Evolutionary conservation across 2,888 invertebrate genomes (phyloP), one percentile per base, ranked within the genome.

Genomic region (Plebejus melissa): DNA sequence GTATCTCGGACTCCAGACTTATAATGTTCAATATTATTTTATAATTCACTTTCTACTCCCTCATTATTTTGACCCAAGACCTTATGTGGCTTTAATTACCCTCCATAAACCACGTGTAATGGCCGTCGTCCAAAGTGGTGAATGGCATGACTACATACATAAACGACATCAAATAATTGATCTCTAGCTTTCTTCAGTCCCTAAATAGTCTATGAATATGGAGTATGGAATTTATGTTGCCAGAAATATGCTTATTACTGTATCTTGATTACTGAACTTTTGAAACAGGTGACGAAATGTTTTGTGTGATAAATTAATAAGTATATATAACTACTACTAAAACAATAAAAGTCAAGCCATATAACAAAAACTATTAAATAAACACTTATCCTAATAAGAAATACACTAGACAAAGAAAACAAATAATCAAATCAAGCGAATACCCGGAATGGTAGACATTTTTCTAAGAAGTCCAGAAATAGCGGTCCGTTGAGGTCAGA

Each of bases 61-160:
- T 32, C 32, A 50, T 28, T 4, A 50, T 7, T 16, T 50, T 54
- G 72, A 72, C 41, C 50, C 16, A 7, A 54, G 11, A 54, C 72
- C 50, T 50, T 32, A 72, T 54, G 32, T 54, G 22, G 41, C 46
- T 46, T 71, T 71, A 71, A 71, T 71, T 71, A 72, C 32, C 7
- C 50, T 28, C 6, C 50, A 54, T 50, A 32, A 72, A 32, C 50
- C 50, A 72, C 50, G 72, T 50, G 46, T 72, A 72, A 72, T 72
- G 72, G 22, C 65, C 36, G 65, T 7, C 70, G 22, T 54, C 54
- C 50, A 72, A 72, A 72, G 54, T 72, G 72, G 54, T 32, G 72
- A 32, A 72, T 72, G 16, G 50, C 72, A 72, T 72, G 72, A 50
- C 72, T 50, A 32, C 72, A 32, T 32, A 50, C 72, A 72, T 72